phyloP scores from a whole-genome alignment of 2,113 vertebrate species.

The Aplodontia rufa region DNA sequence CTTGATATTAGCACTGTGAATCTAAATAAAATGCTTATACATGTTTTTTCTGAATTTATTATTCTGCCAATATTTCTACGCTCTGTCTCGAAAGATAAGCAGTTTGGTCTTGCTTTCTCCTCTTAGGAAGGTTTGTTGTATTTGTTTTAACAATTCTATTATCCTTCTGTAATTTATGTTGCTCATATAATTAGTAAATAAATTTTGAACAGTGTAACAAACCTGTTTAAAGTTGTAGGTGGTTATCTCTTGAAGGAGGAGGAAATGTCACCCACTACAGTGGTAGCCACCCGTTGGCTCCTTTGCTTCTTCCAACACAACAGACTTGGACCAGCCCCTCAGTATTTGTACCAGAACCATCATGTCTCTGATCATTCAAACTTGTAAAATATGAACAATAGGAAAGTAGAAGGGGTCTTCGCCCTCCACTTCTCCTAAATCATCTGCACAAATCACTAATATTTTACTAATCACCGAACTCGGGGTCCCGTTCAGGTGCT shows the following conservation, averaged over 20 bases:
- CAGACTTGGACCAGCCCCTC: neutral
- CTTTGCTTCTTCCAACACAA: neutral
- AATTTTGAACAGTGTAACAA: neutral
- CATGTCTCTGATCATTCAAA: neutral
- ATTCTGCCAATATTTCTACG: neutral
- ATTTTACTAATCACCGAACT: neutral
- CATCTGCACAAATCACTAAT: neutral
- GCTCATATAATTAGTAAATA: neutral
- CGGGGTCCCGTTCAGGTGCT: neutral
- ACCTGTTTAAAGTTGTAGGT: neutral
- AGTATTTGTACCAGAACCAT: neutral
- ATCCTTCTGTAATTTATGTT: neutral
- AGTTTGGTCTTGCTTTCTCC: neutral
- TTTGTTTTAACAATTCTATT: neutral
- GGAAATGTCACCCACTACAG: neutral
- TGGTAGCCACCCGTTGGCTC: too few relatives aligned
- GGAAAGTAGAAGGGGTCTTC: neutral
- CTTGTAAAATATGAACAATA: neutral
- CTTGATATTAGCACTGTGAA: neutral
- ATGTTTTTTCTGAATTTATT: neutral
- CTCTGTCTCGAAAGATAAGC: neutral
- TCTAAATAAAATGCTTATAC: neutral
- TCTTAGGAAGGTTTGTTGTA: neutral
- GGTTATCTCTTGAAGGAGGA: neutral
- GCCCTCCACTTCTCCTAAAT: neutral